Evolutionary conservation across 2,888 invertebrate genomes (phyloP), one percentile per base, ranked within the genome.

Genomic region (Leptinotarsa rubiginosa): DNA sequence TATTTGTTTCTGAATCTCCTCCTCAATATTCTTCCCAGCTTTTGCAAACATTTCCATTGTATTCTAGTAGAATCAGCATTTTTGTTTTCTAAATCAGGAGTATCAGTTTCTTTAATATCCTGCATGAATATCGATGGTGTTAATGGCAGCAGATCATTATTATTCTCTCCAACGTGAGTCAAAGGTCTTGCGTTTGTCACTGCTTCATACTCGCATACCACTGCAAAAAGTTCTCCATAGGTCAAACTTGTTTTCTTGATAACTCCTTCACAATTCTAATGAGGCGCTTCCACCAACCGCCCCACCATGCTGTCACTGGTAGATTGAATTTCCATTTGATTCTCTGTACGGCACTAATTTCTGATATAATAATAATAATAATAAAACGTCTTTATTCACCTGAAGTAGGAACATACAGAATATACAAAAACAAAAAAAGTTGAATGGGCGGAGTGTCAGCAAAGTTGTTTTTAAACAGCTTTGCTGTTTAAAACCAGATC

Each of bases 251-350:
- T 18, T 49, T 65, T 10, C 49, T 20, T 20, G 47, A 47, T 65
- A 20, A 47, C 1, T 49, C 47, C 49, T 65, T 47, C 18, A 65
- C 3, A 12, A 65, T 65, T 47, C 22, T 10, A 10, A 65, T 65
- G 3, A 65, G 49, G 13, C 49, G 65, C 12, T 65, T 49, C 65
- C 65, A 65, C 65, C 65, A 65, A 47, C 2, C 65, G 25, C 65
- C 65, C 49, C 65, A 65, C 65, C 65, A 20, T 47, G 65, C 65
- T 47, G 65, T 49, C 20, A 20, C 7, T 47, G 47, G 65, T 65
- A 49, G 47, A 3, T 49, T 65, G 20, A 65, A 65, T 65, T 65
- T 65, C 65, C 65, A 65, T 20, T 65, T n/a, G 1, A 65, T 65
- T 22, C 16, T 47, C 16, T 65, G 65, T 65, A 20, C 47, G 47